Conservation (phyloP, 2,113 vertebrate species). For the Melierax canorus region DNA sequence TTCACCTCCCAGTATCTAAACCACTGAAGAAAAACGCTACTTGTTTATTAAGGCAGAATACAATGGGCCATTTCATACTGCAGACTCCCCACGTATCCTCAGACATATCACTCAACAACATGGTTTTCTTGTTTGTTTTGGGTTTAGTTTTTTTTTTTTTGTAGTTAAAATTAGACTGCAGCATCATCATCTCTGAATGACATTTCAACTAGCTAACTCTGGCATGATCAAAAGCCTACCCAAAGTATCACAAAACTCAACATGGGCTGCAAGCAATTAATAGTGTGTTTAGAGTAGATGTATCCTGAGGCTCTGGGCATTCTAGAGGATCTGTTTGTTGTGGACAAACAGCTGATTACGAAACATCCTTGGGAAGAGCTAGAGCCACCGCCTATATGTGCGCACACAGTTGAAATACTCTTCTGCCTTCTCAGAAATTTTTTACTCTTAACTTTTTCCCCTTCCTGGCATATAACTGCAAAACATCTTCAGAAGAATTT, state of each 20-base stretch:
- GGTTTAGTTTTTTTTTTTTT: neutral
- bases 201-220: neutral
- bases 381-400: neutral
- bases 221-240: neutral
- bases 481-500: neutral
- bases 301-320: neutral
- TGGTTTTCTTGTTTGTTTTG: rapidly evolving
- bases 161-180: neutral
- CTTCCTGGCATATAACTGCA: neutral
- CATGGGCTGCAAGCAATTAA: neutral
- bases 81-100: neutral
- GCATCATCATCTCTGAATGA: rapidly evolving
- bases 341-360: neutral
- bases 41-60: neutral
- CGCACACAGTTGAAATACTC: rapidly evolving
- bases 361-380: neutral
- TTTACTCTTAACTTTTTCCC: neutral
- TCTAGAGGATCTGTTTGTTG: neutral
- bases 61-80: neutral
- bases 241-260: neutral
- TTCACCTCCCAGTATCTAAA: neutral
- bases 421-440: neutral
- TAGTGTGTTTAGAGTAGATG: neutral
- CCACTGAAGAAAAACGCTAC: neutral
- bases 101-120: neutral